Evolutionary conservation across 37 sponge, comb jelly and placozoan species (phyloP), one percentile per base, ranked within the genome.

Genomic region (Lycopodina hypogea): DNA sequence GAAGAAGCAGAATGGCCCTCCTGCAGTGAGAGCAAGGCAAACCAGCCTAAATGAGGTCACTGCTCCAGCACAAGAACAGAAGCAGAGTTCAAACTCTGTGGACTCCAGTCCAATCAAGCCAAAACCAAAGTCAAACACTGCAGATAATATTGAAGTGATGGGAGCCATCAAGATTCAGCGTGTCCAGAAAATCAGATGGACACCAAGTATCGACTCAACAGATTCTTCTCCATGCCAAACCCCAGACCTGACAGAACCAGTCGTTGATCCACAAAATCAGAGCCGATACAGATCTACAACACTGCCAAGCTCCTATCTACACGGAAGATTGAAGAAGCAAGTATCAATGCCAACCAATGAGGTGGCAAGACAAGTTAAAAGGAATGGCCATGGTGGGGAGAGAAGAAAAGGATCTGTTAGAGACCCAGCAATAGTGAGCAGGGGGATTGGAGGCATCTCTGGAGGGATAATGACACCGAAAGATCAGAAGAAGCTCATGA

Each of bases 171-270:
- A 87, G 48, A 81, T 87, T 35, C 76, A 69, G 35, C 37, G 60
- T 39, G 81, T 87, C 15, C 81, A 76, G 57, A 66, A 55, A 23
- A 80, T 77, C 17, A 68, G 81, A 24, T 87, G 87, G 87, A 87
- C 81, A 23, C 87, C 87, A 33, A 48, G 76, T 34, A 63, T 42
- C 6, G 24, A 18, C 76, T 56, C 53, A 55, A 35, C 29, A 50
- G 23, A 48, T 69, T 32, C 65, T 18, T 18, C 42, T 32, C 40
- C 41, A 18, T 4, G 1, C 18, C 66, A 65, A 32, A 34, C 66
- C 3, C 66, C 66, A 65, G 66, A 19, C 12, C 3, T 26, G 23
- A 21, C 23, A 58, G 21, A 24, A 58, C 14, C 26, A 45, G 48
- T 9, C 4, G 9, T 12, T 9, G 8, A 4, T 18, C 3, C 23